A percentile compares a stretch with the other conserved stretches of the same genome.
phyloP scores from a whole-genome alignment of 2,797 vertebrate species.

The Hippopotamyrus pictus region DNA sequence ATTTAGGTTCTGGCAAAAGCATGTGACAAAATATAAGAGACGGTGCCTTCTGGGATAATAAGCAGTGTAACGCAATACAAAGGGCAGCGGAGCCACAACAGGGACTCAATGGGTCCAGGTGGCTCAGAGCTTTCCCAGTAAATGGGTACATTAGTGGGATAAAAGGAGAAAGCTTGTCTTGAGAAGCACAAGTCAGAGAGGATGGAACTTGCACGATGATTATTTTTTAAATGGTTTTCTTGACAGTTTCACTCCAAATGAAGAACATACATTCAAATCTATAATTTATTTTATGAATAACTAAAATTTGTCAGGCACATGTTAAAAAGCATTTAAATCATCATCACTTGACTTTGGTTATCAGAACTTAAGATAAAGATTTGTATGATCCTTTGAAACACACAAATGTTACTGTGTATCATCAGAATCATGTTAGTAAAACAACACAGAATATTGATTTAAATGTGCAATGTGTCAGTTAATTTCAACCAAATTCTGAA shows the following conservation, averaged over 20 bases:
- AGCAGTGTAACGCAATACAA: slow-evolving; percentile 37
- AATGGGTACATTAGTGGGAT: slow-evolving; percentile 6
- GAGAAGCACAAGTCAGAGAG: not conserved
- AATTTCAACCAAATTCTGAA: not conserved
- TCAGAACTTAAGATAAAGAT: not conserved
- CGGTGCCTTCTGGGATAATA: slow-evolving; percentile 41
- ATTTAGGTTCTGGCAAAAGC: slow-evolving; percentile 32
- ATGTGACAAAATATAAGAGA: slow-evolving; percentile 36
- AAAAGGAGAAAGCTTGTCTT: not conserved
- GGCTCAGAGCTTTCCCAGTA: slow-evolving; percentile 28
- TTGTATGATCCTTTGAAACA: not conserved
- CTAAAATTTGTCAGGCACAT: not conserved
- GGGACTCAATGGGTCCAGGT: slow-evolving; percentile 32
- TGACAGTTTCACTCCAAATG: not conserved
- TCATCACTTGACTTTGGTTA: not conserved
- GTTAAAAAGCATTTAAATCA: not conserved
- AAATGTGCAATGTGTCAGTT: not conserved
- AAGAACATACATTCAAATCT: not conserved
- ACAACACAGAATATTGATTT: not conserved
- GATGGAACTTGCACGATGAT: not conserved
- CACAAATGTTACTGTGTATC: not conserved
- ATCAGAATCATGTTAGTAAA: not conserved
- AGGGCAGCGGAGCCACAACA: slow-evolving; percentile 23
- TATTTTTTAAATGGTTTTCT: not conserved
- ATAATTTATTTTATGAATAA: not conserved